Evolutionary conservation across 1,140 invertebrate genomes (phyloP).

Genomic region (Pseudomyrmex dendroicus): DNA sequence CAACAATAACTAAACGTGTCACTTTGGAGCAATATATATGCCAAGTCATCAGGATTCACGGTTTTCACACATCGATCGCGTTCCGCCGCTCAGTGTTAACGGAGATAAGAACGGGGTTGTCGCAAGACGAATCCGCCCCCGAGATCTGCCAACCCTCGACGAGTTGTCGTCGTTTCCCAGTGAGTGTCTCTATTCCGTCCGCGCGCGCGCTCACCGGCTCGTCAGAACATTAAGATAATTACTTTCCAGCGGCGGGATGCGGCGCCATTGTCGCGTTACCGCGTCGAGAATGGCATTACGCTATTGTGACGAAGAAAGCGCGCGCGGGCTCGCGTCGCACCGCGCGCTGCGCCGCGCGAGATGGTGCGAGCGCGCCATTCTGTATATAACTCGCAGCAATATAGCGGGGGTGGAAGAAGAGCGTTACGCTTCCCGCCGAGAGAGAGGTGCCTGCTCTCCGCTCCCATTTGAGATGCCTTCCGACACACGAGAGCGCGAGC

Average conservation of each 20-base stretch:
- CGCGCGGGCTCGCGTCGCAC: constrained; percentile 35
- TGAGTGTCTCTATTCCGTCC: constrained; percentile 65
- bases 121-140: constrained; percentile 51
- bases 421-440: constrained; percentile 45
- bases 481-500: constrained; percentile 29
- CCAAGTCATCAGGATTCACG: constrained; percentile 36
- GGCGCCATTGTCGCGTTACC: constrained; percentile 71
- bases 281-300: constrained; percentile 75
- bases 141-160: constrained; percentile 48
- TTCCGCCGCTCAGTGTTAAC: not conserved
- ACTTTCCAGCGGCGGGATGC: constrained; percentile 75
- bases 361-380: constrained; percentile 48
- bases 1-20: constrained; percentile 29
- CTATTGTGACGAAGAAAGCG: constrained; percentile 72
- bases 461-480: constrained; percentile 62
- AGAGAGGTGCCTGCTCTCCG: constrained; percentile 54
- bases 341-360: constrained; percentile 21
- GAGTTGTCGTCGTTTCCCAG: constrained; percentile 40
- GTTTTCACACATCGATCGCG: constrained; percentile 41
- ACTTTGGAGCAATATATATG: constrained; percentile 11
- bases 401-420: not conserved
- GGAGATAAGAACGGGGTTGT: constrained; percentile 17
- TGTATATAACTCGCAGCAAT: constrained; percentile 40
- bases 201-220: constrained; percentile 45
- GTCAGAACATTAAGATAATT: constrained; percentile 77